A percentile compares a stretch with the other conserved stretches of the same genome.
phyloP scores from a whole-genome alignment of 1,140 invertebrate species.

The Brachionus koreanus region DNA sequence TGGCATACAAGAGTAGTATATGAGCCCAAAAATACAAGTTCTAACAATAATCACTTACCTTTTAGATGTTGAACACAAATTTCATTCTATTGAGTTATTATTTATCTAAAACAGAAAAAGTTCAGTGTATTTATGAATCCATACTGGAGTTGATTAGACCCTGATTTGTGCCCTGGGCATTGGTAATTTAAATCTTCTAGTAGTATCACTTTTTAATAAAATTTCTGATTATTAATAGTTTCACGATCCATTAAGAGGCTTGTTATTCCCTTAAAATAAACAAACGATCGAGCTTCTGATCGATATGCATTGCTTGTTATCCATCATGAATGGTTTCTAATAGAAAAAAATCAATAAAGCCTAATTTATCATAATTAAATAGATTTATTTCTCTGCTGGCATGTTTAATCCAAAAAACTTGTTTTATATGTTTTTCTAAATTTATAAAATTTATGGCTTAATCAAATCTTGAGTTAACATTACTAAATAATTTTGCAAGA shows the following conservation, averaged over 20 bases:
- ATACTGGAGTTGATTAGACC: neutral
- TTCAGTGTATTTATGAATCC: neutral
- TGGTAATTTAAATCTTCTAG: neutral
- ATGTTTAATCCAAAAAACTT: neutral
- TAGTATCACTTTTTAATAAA: neutral
- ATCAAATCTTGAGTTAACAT: neutral
- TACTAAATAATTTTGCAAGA: neutral
- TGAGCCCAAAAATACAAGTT: neutral
- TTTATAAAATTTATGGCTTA: neutral
- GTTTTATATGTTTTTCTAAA: neutral
- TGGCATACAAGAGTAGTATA: neutral
- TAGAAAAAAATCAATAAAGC: neutral
- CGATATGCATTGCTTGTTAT: neutral
- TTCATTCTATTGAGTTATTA: neutral
- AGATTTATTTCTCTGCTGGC: neutral
- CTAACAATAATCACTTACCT: neutral
- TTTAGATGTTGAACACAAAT: neutral
- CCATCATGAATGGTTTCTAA: neutral
- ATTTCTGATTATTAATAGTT: neutral
- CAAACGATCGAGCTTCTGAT: neutral
- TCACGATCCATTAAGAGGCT: neutral
- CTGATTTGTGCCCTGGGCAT: neutral
- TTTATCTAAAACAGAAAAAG: neutral
- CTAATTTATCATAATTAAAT: slow-evolving; percentile 1
- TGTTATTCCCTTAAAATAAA: neutral